Evolutionary conservation across 2,888 invertebrate genomes (phyloP), one percentile per base, ranked within the genome.

Genomic region (Timandra comae): DNA sequence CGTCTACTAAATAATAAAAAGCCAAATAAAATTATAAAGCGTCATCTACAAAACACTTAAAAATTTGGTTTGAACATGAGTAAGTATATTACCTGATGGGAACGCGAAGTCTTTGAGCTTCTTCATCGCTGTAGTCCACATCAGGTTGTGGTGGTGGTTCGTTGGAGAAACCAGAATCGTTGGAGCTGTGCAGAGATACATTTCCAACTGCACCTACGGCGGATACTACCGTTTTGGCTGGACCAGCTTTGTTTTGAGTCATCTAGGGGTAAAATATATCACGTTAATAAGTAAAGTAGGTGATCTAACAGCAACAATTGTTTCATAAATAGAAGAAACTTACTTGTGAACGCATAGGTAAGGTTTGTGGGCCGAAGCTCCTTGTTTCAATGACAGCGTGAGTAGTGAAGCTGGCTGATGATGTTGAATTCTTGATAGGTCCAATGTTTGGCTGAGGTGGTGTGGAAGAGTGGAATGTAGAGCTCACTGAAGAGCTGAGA

Each of bases 81-180:
- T 57, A 65, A 34, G 7, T 11, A 24, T 10, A 5, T 32, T 82
- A 91, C 91, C 91, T 90, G 70, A 89, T 88, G 21, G 91, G 89
- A 43, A 89, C 87, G 38, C 88, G 84, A 59, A 88, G 70, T 43
- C 86, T 74, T 51, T 91, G 88, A 36, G 91, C 92, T 66, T 96
- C 95, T 77, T 95, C 95, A 64, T 96, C 95, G 30, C 95, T 95
- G 73, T 96, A 95, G 75, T 96, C 95, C 38, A 95, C 90, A 75
- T 96, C 95, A 11, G 96, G 96, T 62, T 94, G 94, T 12, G 91
- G 92, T 2, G 95, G 95, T 6, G 93, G 91, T 66, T 96, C 96
- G 67, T 96, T 95, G 60, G 95, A 94, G 74, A 96, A 96, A 8
- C 96, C 96, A 52, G 95, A 95, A 76, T 96, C 96, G 74, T 96